These are phyloP conservation scores for Pheosia tremula DNA, from an alignment of 2,888 invertebrate species.

Conservation along the genomic window DNA sequence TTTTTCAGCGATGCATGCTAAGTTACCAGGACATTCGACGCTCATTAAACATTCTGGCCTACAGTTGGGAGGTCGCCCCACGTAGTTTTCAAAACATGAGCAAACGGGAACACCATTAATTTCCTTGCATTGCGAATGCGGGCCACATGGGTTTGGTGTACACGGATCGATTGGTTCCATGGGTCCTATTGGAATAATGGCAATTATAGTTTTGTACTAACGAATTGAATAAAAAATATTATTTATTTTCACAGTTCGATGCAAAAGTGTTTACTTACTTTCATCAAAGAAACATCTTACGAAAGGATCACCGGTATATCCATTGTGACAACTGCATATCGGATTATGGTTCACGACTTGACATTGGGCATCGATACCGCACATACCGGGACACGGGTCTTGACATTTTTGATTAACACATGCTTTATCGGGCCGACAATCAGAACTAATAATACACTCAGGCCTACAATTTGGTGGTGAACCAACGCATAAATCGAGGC, in stretches of 20 bases:
- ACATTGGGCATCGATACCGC: conserved; percentile 91
- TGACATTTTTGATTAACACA: conserved; percentile 91
- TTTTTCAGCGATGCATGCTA: conserved; percentile 88
- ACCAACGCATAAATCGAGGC: conserved; percentile 88
- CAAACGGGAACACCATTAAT: conserved; percentile 88
- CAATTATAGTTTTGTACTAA: conserved; percentile 9
- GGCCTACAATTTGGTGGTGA: conserved; percentile 91
- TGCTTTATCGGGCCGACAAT: conserved; percentile 89
- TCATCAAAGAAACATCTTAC: conserved; percentile 86
- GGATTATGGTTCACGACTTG: conserved; percentile 92
- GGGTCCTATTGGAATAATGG: conserved; percentile 63
- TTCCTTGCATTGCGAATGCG: conserved; percentile 90
- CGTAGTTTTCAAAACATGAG: conserved; percentile 89
- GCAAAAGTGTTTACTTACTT: conserved; percentile 79
- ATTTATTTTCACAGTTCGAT: conserved; percentile 8
- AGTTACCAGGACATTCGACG: conserved; percentile 89
- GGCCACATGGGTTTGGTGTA: conserved; percentile 90
- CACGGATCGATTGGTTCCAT: conserved; percentile 85
- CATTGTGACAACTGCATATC: conserved; percentile 89
- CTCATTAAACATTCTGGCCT: conserved; percentile 90
- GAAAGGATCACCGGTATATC: conserved; percentile 91
- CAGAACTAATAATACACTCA: conserved; percentile 91
- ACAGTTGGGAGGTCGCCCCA: conserved; percentile 92
- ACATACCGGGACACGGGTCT: conserved; percentile 91
- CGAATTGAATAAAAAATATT: neutral